A percentile compares a stretch with the other conserved stretches of the same genome.
Conservation (phyloP, 2,113 vertebrate species). For the Psittacula cyanocephala region DNA sequence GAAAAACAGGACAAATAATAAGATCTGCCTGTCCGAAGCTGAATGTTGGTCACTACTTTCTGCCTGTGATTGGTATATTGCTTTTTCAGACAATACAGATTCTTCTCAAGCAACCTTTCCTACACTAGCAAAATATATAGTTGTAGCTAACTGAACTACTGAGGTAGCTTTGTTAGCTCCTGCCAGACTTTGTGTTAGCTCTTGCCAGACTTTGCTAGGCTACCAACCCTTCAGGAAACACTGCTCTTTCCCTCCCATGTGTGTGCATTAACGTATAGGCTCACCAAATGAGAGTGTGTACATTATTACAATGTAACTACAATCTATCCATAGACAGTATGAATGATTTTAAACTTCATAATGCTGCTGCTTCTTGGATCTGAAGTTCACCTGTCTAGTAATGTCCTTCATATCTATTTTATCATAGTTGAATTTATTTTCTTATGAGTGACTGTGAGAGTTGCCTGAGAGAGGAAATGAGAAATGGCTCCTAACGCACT, state of each 20-base stretch:
- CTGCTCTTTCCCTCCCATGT: neutral
- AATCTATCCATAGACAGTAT: neutral
- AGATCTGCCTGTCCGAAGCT: neutral
- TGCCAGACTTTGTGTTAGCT: neutral
- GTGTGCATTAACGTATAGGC: neutral
- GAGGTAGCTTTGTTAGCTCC: neutral
- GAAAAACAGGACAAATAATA: neutral
- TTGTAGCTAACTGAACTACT: neutral
- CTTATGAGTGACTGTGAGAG: neutral
- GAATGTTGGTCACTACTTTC: neutral
- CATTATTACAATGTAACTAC: rapidly evolving
- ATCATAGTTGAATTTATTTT: neutral
- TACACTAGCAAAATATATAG: neutral
- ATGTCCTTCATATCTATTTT: neutral
- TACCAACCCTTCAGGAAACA: neutral
- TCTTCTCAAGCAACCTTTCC: neutral
- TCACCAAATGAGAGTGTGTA: neutral
- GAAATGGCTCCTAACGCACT: neutral
- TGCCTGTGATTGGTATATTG: neutral
- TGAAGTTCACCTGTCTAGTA: neutral
- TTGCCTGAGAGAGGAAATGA: neutral
- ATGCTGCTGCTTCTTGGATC: neutral
- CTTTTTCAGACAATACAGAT: neutral
- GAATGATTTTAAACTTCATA: neutral
- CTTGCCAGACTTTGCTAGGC: neutral